Conservation (phyloP, 2,113 vertebrate genomes). For the Rhombomys opimus region DNA sequence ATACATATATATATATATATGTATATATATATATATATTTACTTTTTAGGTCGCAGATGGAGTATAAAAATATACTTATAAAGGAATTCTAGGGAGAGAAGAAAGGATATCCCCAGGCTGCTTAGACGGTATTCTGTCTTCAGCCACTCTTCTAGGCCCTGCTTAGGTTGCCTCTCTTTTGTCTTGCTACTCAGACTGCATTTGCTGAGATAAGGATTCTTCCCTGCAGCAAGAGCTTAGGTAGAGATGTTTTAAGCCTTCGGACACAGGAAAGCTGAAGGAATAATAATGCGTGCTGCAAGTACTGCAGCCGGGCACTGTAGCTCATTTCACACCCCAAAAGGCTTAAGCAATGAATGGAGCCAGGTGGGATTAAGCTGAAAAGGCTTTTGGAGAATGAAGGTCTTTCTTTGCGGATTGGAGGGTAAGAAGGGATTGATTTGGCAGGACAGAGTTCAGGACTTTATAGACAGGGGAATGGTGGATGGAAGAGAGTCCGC, state of each 20-base stretch:
- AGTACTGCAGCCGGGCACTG: slow-evolving; percentile 3
- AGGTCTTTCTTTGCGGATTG: slow-evolving; percentile 26
- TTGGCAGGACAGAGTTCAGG: not conserved
- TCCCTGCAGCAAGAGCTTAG: slow-evolving; percentile 62
- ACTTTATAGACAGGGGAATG: not conserved
- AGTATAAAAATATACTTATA: slow-evolving; percentile 28
- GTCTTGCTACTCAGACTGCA: slow-evolving; percentile 8
- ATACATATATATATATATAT: not conserved
- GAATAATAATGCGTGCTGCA: slow-evolving; percentile 49
- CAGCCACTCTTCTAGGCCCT: not conserved
- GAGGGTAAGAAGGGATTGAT: not conserved
- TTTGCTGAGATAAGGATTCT: slow-evolving; percentile 68
- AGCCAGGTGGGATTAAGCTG: slow-evolving; percentile 53
- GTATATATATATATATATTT: slow-evolving; percentile 5
- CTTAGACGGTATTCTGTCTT: slow-evolving; percentile 30
- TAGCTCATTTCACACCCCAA: slow-evolving; percentile 64
- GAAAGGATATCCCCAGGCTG: not conserved
- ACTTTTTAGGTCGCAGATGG: slow-evolving; percentile 50
- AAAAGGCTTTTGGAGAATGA: slow-evolving; percentile 52
- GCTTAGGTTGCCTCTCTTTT: slow-evolving; percentile 59
- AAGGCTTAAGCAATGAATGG: slow-evolving; percentile 57
- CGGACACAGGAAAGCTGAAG: slow-evolving; percentile 47
- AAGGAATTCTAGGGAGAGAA: slow-evolving; percentile 44
- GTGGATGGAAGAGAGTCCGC: not conserved
- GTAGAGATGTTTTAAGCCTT: slow-evolving; percentile 56